Conservation (phyloP, 2,797 vertebrate species). For the Pteropus rufus region DNA sequence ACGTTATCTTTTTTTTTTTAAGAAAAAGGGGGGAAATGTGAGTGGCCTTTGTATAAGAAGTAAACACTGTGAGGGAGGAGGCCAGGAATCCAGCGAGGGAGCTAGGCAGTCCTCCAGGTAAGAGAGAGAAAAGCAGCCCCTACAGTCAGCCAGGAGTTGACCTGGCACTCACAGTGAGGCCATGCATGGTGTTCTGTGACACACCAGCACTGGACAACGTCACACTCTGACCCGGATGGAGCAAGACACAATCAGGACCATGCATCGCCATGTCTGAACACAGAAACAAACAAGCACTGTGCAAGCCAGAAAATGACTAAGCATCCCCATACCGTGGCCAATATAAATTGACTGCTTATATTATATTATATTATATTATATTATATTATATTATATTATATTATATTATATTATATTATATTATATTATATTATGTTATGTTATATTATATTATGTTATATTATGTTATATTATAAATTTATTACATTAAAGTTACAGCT, state of each 20-base stretch:
- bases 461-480: background rate
- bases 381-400: background rate
- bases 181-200: no score
- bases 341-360: background rate
- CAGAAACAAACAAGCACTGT: background rate
- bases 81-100: background rate
- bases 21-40: background rate
- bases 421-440: background rate
- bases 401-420: background rate
- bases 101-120: background rate
- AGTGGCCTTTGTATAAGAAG: background rate
- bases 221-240: rapidly evolving
- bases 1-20: background rate
- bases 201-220: background rate
- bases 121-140: background rate
- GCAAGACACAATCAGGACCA: background rate
- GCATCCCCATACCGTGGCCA: background rate
- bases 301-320: background rate
- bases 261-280: background rate
- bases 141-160: background rate
- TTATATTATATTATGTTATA: background rate
- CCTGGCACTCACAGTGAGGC: background rate
- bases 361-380: background rate
- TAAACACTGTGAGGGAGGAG: background rate
- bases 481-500: background rate